Percentiles rank a stretch among this genome's conserved stretches.
Evolutionary conservation across 1,140 invertebrate species (phyloP).

Genomic region (Drosophila cardini): DNA sequence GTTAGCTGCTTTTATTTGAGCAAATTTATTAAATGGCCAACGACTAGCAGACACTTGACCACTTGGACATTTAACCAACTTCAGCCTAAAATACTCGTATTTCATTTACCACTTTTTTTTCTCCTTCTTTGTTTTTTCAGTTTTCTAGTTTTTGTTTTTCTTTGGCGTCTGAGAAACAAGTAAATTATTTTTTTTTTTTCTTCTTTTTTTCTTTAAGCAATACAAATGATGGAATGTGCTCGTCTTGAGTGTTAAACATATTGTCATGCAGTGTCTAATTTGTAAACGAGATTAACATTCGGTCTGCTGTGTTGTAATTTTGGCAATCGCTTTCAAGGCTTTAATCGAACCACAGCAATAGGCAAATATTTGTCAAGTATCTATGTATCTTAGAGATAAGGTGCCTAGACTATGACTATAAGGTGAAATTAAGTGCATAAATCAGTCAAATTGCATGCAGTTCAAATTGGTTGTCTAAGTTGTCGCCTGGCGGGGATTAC

Average conservation of each 20-base stretch:
- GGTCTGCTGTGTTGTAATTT: constrained; percentile 49
- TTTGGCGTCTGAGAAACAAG: constrained; percentile 15
- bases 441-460: constrained; percentile 33
- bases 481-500: constrained; percentile 34
- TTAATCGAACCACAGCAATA: constrained; percentile 57
- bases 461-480: constrained; percentile 47
- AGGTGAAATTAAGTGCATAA: constrained; percentile 22
- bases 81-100: constrained; percentile 17
- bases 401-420: neutral
- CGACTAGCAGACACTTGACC: constrained; percentile 27
- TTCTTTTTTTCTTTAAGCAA: constrained; percentile 9
- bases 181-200: neutral
- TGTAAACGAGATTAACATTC: constrained; percentile 70
- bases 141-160: constrained; percentile 23
- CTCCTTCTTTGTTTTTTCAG: constrained; percentile 23
- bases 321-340: constrained; percentile 68
- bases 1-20: constrained; percentile 63
- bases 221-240: constrained; percentile 9
- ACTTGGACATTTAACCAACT: constrained; percentile 11
- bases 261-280: constrained; percentile 78
- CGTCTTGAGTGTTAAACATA: constrained; percentile 70
- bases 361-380: constrained; percentile 56
- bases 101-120: constrained; percentile 9
- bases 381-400: constrained; percentile 1
- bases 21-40: constrained; percentile 58